A percentile compares a stretch with the other conserved stretches of the same genome.
phyloP scores from a whole-genome alignment of 2,113 vertebrate genomes.

The Okapia johnstoni region DNA sequence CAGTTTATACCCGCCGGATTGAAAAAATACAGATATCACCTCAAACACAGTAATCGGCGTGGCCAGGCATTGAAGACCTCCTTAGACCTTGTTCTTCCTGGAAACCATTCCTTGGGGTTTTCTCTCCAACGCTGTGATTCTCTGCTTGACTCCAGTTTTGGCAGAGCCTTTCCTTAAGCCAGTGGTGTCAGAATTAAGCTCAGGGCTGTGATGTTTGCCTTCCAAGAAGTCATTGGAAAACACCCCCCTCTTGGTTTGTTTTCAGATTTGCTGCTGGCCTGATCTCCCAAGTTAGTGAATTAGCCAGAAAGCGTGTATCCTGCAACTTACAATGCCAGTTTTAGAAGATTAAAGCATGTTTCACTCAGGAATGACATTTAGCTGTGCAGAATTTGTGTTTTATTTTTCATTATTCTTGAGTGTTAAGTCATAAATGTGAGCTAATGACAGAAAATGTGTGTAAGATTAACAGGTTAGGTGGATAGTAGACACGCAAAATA shows the following conservation, averaged over 20 bases:
- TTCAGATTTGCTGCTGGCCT: background rate
- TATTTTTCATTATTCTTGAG: background rate
- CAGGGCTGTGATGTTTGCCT: background rate
- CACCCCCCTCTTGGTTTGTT: background rate
- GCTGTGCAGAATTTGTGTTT: background rate
- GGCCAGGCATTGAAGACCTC: background rate
- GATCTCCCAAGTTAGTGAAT: background rate
- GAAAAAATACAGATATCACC: background rate
- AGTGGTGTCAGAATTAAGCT: background rate
- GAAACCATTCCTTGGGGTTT: background rate
- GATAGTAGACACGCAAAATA: fast-evolving
- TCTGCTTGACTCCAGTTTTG: background rate
- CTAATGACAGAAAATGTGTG: fast-evolving
- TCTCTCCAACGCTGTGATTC: fast-evolving
- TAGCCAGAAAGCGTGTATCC: background rate
- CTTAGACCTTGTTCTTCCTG: background rate
- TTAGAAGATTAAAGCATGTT: background rate
- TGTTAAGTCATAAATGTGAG: background rate
- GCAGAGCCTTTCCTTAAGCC: background rate
- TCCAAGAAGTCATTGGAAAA: background rate
- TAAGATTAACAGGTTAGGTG: background rate
- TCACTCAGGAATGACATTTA: background rate
- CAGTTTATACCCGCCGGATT: background rate
- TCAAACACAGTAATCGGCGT: background rate
- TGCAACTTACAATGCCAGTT: background rate